Base-by-base conservation (phyloP, 2,888 invertebrate species). In the Drosophila nr. medialis region DNA sequence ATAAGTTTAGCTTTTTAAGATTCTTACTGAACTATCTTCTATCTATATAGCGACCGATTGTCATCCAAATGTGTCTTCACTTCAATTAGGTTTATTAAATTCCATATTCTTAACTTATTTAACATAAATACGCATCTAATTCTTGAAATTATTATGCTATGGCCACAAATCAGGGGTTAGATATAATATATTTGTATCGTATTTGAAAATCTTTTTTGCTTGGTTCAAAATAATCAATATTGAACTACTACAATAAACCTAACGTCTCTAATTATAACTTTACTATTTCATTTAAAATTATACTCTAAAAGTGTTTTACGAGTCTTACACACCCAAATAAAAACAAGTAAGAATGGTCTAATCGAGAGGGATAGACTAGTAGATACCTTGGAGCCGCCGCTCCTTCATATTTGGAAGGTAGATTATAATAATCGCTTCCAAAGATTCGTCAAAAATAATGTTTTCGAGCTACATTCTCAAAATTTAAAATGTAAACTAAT, bases 121-220 rank as follows among this genome's bases (percentile, higher is more conserved):
- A n/a, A n/a, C 0, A 4, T n/a, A 40, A n/a, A 18, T n/a, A 8
- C n/a, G n/a, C n/a, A 8, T 0, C n/a, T 4, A 2, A 40, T 40
- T 40, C 0, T 38, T n/a, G 1, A n/a, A 8, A 38, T 38, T n/a
- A 4, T 18, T 38, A 5, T 40, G 40, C 18, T 40, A 10, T 40
- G 5, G n/a, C 4, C 10, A 10, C 10, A 40, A 40, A n/a, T 42
- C 42, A 42, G 6, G n/a, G 21, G 11, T 13, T 13, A 21, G 6
- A 13, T 3, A 42, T 21, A 6, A 11, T 21, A 42, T 42, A n/a
- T 21, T 1, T n/a, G n/a, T 42, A 13, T 21, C 6, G 13, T 1
- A 2, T 21, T n/a, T 40, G 5, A n/a, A 40, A n/a, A 40, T 11
- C 4, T 5, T n/a, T n/a, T 40, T 11, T 40, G 2, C 40, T n/a